Percentiles rank a stretch among this genome's conserved stretches.
phyloP scores from a whole-genome alignment of 2,797 vertebrate species.

The Mormyrops boulengeri region DNA sequence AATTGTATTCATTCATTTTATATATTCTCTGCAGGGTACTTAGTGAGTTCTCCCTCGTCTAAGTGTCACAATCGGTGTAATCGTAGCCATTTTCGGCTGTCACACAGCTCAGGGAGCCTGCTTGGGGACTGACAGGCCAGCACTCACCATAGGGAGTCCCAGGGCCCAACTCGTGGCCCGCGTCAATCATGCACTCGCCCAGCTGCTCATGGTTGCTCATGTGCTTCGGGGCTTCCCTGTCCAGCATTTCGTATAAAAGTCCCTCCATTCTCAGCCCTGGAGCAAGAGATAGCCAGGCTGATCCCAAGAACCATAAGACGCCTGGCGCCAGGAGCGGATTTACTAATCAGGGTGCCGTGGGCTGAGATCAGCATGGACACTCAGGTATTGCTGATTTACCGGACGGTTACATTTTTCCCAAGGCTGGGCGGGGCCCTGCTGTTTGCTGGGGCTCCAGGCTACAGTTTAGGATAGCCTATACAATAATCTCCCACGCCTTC shows the following conservation, averaged over 20 bases:
- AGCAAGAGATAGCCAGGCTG: slow-evolving; percentile 23
- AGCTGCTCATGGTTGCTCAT: slow-evolving; percentile 78
- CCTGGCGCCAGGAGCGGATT: background rate
- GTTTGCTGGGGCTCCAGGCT: background rate
- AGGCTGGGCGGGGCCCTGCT: background rate
- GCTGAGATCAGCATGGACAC: background rate
- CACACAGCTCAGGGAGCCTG: background rate
- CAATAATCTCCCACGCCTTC: background rate
- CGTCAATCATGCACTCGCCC: slow-evolving; percentile 83
- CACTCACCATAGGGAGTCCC: slow-evolving; percentile 85
- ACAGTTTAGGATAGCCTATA: background rate
- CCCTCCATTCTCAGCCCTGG: slow-evolving; percentile 90
- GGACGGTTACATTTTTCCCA: background rate
- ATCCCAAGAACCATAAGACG: slow-evolving; percentile 25
- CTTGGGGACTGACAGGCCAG: background rate
- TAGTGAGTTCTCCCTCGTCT: no score
- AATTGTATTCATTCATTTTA: background rate
- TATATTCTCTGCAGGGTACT: background rate
- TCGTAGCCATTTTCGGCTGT: background rate
- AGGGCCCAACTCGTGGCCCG: slow-evolving; percentile 85
- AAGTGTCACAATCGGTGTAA: background rate
- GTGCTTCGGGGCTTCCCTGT: slow-evolving; percentile 78
- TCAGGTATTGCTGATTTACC: background rate
- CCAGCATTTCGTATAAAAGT: slow-evolving; percentile 87
- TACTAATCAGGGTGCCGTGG: background rate